Conservation (phyloP, 2,797 vertebrate species). For the Pitangus sulphuratus region DNA sequence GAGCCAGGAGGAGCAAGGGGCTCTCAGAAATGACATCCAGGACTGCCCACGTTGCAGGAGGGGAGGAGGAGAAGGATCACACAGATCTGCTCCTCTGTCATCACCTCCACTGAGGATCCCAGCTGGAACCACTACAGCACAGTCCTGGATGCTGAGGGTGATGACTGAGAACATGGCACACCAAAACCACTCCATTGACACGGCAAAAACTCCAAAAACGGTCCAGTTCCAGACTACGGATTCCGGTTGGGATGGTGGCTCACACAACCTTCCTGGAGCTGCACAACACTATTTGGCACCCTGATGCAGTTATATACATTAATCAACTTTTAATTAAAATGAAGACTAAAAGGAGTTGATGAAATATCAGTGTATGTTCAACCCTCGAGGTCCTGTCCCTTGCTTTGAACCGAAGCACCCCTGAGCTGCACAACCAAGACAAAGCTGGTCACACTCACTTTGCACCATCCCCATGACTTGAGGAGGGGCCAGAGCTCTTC, state of each 20-base stretch:
- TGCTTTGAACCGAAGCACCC: neutral
- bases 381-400: neutral
- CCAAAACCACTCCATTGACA: rapidly evolving
- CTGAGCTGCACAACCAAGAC: neutral
- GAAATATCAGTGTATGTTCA: neutral
- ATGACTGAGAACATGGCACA: neutral
- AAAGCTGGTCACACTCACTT: neutral
- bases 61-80: neutral
- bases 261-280: neutral
- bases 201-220: neutral
- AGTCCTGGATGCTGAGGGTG: neutral
- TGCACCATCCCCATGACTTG: neutral
- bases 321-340: neutral
- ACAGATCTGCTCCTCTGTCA: neutral
- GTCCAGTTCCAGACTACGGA: neutral
- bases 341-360: neutral
- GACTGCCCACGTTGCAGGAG: neutral
- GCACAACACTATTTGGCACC: neutral
- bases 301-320: neutral
- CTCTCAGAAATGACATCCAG: neutral
- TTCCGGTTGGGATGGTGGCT: neutral
- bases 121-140: neutral
- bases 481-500: slow-evolving; percentile 39
- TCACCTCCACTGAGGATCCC: neutral
- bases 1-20: neutral